These are phyloP conservation scores for Egretta garzetta DNA, from an alignment of 2,113 vertebrate species.

Conservation along the genomic window DNA sequence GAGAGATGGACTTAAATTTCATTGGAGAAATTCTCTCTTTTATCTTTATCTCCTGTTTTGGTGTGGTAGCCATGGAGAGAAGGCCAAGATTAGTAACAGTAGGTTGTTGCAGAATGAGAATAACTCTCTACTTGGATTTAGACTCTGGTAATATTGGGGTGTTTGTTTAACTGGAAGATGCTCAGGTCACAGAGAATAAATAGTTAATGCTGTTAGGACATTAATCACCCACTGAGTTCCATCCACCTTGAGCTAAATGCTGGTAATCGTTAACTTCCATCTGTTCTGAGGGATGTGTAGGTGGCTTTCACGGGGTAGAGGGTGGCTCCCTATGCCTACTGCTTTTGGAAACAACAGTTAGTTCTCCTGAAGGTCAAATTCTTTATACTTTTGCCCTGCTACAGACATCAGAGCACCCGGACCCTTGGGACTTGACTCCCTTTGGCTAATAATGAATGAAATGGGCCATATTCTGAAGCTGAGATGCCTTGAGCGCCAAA, in stretches of 20 bases:
- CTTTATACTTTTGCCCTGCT: not conserved
- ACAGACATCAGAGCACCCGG: not conserved
- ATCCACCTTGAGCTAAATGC: not conserved
- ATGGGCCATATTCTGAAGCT: not conserved
- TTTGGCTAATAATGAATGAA: not conserved
- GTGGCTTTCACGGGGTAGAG: not conserved
- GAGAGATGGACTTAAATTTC: conserved; percentile 21
- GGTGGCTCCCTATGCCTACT: not conserved
- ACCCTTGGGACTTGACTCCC: not conserved
- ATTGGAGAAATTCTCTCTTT: conserved; percentile 33
- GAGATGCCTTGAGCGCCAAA: not conserved
- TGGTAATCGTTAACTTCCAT: not conserved
- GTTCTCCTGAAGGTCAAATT: not conserved
- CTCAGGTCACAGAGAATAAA: not conserved
- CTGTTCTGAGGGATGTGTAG: not conserved
- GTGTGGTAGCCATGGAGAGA: conserved; percentile 65
- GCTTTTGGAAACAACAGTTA: not conserved
- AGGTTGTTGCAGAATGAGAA: conserved; percentile 41
- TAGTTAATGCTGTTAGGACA: not conserved
- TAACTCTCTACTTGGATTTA: conserved; percentile 21
- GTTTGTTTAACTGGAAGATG: not conserved
- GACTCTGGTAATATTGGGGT: not conserved
- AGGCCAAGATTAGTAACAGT: conserved; percentile 45
- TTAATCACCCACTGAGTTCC: not conserved
- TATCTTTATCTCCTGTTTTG: conserved; percentile 62